These are phyloP conservation scores for Pseudopleuronectes americanus DNA, from an alignment of 2,797 vertebrate genomes.

Conservation along the genomic window DNA sequence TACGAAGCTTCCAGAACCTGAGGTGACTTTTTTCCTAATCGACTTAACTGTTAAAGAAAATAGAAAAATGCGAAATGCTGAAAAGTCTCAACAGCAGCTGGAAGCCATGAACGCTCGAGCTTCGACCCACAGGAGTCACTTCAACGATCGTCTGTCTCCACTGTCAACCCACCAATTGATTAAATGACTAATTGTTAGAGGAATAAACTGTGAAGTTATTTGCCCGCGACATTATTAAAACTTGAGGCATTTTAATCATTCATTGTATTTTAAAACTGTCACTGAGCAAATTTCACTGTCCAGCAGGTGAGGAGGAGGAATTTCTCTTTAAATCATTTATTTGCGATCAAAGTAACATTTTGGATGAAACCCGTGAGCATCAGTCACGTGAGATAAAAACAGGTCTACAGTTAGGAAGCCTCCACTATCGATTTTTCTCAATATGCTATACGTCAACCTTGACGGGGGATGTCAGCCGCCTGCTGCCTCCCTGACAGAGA, in stretches of 20 bases:
- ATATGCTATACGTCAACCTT: conserved; percentile 18
- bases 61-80: too few relatives aligned
- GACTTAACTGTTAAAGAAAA: too few relatives aligned
- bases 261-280: neutral
- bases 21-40: neutral
- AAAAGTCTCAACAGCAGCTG: neutral
- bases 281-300: neutral
- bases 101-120: neutral
- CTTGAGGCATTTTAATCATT: neutral
- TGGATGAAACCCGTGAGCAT: neutral
- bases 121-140: neutral
- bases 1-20: neutral
- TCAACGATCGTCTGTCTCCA: neutral
- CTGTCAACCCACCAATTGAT: neutral
- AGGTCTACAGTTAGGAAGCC: neutral
- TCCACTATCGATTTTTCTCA: conserved; percentile 27
- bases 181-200: conserved; percentile 2
- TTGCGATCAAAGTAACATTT: neutral
- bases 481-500: conserved; percentile 26
- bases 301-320: neutral
- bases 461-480: conserved; percentile 23
- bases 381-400: neutral
- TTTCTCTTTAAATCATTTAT: neutral
- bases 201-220: neutral
- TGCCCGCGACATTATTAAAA: neutral